Percentiles rank a stretch among this genome's conserved stretches.
These are phyloP conservation scores for Drosophila orosa DNA, from an alignment of 1,140 invertebrate species.

Conservation along the genomic window DNA sequence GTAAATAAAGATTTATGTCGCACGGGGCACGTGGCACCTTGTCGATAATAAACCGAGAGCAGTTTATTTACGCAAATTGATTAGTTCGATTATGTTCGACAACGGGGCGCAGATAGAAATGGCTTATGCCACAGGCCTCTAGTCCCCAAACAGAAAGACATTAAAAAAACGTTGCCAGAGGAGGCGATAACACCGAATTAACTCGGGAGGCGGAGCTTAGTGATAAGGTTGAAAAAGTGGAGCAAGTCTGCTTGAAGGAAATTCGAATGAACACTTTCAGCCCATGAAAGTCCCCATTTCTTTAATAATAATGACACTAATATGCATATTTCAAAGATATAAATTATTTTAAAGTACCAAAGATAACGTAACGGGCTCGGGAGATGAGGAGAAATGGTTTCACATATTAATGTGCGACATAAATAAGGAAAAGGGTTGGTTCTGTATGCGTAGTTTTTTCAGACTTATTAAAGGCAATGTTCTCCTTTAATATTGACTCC, in stretches of 20 bases:
- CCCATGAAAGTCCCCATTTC: neutral
- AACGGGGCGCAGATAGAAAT: slow-evolving; percentile 14
- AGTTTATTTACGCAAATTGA: slow-evolving; percentile 82
- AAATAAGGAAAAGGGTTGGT: neutral
- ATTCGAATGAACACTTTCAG: slow-evolving; percentile 2
- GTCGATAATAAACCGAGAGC: slow-evolving; percentile 73
- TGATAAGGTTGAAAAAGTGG: slow-evolving; percentile 15
- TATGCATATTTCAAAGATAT: slow-evolving; percentile 1
- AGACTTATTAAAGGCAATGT: neutral
- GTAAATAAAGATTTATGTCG: slow-evolving; percentile 83
- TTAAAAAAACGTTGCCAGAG: slow-evolving; percentile 16
- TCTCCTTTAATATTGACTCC: neutral
- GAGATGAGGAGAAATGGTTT: neutral
- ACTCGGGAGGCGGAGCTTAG: neutral
- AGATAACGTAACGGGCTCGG: neutral
- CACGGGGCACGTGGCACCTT: slow-evolving; percentile 66
- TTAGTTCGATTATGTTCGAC: slow-evolving; percentile 73
- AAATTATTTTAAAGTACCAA: slow-evolving; percentile 10
- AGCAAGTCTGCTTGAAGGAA: slow-evolving; percentile 3
- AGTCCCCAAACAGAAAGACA: slow-evolving; percentile 20
- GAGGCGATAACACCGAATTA: slow-evolving; percentile 26
- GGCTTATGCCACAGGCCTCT: slow-evolving; percentile 10
- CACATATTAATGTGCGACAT: neutral
- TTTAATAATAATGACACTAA: slow-evolving; percentile 9
- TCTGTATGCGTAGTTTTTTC: no score